Evolutionary conservation across 2,797 vertebrate genomes (phyloP).

Genomic region (Mormyrus hasselquistii): DNA sequence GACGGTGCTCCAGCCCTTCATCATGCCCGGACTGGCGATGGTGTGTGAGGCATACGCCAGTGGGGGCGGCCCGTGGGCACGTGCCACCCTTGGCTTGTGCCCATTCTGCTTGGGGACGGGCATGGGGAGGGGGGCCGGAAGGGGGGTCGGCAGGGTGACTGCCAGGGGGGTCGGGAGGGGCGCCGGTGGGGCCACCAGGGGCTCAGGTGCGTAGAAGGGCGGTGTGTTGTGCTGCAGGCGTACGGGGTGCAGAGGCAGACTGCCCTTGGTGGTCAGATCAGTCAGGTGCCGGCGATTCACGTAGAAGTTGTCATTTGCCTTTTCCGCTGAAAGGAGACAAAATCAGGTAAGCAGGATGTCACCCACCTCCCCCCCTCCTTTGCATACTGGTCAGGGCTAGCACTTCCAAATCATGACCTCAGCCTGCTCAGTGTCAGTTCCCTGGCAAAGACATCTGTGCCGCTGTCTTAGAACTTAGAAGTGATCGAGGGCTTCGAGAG

Average conservation of each 20-base stretch:
- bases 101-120: slow-evolving; percentile 67
- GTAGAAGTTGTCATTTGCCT: slow-evolving; percentile 86
- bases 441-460: not conserved
- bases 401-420: not conserved
- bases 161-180: not conserved
- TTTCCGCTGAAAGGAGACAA: slow-evolving; percentile 69
- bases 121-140: slow-evolving; percentile 19
- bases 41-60: slow-evolving; percentile 71
- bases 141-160: not conserved
- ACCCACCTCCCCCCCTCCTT: not conserved
- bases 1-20: slow-evolving; percentile 77
- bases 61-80: slow-evolving; percentile 64
- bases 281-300: slow-evolving; percentile 75
- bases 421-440: not conserved
- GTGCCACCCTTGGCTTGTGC: slow-evolving; percentile 73
- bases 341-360: not conserved
- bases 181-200: not conserved
- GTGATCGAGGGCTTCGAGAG: not conserved
- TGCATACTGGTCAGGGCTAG: not conserved
- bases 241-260: slow-evolving; percentile 79
- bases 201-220: slow-evolving; percentile 77
- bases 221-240: slow-evolving; percentile 75
- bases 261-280: slow-evolving; percentile 78
- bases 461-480: not conserved
- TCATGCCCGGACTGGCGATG: slow-evolving; percentile 48